These are phyloP conservation scores for Drosophila ironensis DNA, from an alignment of 1,140 invertebrate genomes.

Conservation along the genomic window DNA sequence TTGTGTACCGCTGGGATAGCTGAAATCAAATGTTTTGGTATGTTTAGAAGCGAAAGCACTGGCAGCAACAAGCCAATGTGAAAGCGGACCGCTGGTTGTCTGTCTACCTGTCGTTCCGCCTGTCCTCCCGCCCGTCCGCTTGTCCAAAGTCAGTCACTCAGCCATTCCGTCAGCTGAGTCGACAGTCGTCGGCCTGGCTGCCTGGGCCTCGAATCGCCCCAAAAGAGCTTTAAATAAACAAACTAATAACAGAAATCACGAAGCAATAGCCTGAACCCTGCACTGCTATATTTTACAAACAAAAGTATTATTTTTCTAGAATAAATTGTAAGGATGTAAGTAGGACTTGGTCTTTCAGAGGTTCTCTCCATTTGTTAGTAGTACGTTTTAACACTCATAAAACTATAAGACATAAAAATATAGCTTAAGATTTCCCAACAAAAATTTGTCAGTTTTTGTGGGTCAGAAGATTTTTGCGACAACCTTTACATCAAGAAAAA, in stretches of 20 bases:
- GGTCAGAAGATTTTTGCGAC: too few species aligned
- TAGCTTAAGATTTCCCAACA: too few species aligned
- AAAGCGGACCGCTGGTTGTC: slow-evolving; percentile 21
- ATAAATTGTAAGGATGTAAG: too few species aligned
- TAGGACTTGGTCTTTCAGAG: too few species aligned
- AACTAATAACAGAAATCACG: slow-evolving; percentile 75
- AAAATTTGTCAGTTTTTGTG: too few species aligned
- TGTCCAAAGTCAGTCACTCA: slow-evolving; percentile 19
- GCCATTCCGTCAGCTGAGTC: slow-evolving; percentile 9
- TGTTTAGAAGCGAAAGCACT: slow-evolving; percentile 56
- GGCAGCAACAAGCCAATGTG: slow-evolving; percentile 41
- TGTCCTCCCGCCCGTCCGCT: neutral
- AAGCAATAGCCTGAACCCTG: slow-evolving; percentile 37
- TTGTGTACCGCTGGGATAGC: slow-evolving; percentile 37
- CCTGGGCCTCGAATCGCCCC: slow-evolving; percentile 50
- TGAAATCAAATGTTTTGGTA: slow-evolving; percentile 65
- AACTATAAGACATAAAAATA: too few species aligned
- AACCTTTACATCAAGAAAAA: too few species aligned
- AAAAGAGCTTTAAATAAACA: slow-evolving; percentile 79
- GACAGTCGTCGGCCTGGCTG: slow-evolving; percentile 41
- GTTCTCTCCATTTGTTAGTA: neutral
- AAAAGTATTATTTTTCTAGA: neutral
- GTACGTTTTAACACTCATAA: neutral
- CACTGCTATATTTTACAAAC: neutral
- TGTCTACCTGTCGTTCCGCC: slow-evolving; percentile 25